phyloP scores from a whole-genome alignment of 2,888 invertebrate genomes.

The Lacanobia oleracea region DNA sequence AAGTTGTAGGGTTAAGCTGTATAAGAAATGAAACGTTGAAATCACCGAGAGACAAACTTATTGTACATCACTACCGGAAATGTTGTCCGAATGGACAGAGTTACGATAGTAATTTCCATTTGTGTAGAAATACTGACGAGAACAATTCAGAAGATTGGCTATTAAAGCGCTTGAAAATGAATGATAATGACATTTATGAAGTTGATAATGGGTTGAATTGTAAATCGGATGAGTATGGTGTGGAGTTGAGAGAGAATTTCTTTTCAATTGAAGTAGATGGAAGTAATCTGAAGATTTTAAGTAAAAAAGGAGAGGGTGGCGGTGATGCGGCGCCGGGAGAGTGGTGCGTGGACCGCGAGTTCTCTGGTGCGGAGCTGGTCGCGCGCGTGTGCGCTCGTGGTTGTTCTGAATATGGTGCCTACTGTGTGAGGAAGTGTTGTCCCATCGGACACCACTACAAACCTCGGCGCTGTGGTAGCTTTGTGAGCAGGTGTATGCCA shows the following conservation, averaged over 20 bases:
- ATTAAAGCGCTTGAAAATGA: slow-evolving; percentile 69
- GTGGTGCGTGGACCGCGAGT: slow-evolving; percentile 85
- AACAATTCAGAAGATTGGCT: slow-evolving; percentile 74
- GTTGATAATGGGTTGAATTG: slow-evolving; percentile 79
- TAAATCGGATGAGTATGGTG: slow-evolving; percentile 78
- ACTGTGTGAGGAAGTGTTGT: slow-evolving; percentile 90
- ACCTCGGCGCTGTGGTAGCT: slow-evolving; percentile 75
- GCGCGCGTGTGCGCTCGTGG: slow-evolving; percentile 82
- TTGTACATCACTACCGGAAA: slow-evolving; percentile 79
- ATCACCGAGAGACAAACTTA: slow-evolving; percentile 62
- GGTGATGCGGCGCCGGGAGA: slow-evolving; percentile 74
- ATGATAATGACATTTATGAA: slow-evolving; percentile 76
- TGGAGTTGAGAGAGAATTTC: slow-evolving; percentile 77
- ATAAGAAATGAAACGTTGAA: slow-evolving; percentile 70
- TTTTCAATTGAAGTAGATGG: slow-evolving; percentile 76
- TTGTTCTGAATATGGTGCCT: slow-evolving; percentile 78
- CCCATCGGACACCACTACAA: slow-evolving; percentile 88
- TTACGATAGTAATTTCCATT: slow-evolving; percentile 80
- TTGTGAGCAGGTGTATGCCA: slow-evolving; percentile 79
- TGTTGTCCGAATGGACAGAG: slow-evolving; percentile 83
- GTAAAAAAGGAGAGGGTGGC: slow-evolving; percentile 65
- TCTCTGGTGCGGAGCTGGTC: slow-evolving; percentile 68
- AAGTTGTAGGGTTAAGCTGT: slow-evolving; percentile 80
- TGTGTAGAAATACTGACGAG: slow-evolving; percentile 73
- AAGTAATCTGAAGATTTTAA: slow-evolving; percentile 73